phyloP scores from a whole-genome alignment of 2,888 invertebrate species.

The Leucania comma region DNA sequence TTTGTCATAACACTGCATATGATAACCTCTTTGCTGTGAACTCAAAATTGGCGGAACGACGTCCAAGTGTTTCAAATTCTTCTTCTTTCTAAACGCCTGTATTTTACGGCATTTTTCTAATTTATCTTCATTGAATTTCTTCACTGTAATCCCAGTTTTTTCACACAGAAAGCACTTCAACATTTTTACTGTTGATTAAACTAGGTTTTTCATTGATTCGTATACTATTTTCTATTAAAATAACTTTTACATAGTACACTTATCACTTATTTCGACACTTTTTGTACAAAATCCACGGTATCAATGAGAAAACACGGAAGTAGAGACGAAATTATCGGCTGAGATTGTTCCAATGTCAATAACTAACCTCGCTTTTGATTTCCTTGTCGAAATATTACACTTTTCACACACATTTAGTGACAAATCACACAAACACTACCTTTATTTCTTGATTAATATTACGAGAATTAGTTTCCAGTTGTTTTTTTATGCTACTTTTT shows the following conservation, averaged over 20 bases:
- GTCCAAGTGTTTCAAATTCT: slow-evolving; percentile 17
- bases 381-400: slow-evolving; percentile 33
- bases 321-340: slow-evolving; percentile 11
- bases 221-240: neutral
- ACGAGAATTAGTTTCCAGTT: neutral
- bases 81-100: slow-evolving; percentile 32
- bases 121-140: slow-evolving; percentile 35
- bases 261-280: slow-evolving; percentile 8
- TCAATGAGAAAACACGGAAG: slow-evolving; percentile 38
- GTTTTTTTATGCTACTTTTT: neutral
- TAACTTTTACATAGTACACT: neutral
- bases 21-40: slow-evolving; percentile 27
- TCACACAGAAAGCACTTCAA: slow-evolving; percentile 29
- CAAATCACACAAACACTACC: neutral
- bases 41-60: slow-evolving; percentile 27
- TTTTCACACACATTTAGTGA: slow-evolving; percentile 3
- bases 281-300: slow-evolving; percentile 9
- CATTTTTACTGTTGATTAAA: slow-evolving; percentile 8
- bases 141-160: slow-evolving; percentile 15
- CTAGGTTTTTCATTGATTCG: neutral
- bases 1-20: slow-evolving; percentile 32
- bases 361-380: slow-evolving; percentile 25
- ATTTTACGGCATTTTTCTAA: slow-evolving; percentile 40
- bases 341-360: slow-evolving; percentile 30
- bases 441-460: neutral